Evolutionary conservation across 2,797 vertebrate species (phyloP), one percentile per base, ranked within the genome.

Genomic region (Myotis daubentonii): DNA sequence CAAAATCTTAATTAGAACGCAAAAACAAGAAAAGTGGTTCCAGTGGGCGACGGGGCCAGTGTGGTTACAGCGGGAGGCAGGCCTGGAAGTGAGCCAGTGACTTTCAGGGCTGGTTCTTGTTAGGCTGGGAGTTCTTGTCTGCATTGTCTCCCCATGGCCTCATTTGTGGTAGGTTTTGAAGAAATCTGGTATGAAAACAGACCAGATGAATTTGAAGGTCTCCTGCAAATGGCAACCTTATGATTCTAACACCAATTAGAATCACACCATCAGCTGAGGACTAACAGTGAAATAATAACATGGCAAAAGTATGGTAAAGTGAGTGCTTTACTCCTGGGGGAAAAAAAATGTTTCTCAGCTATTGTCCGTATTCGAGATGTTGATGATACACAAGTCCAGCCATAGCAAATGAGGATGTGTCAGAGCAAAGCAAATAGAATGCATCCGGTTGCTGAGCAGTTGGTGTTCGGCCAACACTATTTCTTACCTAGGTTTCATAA

Each of bases 211-310:
- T 78, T 75, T 25, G 33, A 83, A 89, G 23, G 2, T 84, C 28
- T 75, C 55, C 30, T 87, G 10, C 6, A 80, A 33, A 71, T 38
- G 47, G 68, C 86, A 75, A 68, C 57, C 10, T 16, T 38, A 60
- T 84, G 55, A 41, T 87, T 81, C 47, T 78, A 62, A 72, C 22
- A 72, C 25, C 28, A 41, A 70, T 49, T 19, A 80, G 28, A 95
- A 87, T 57, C 75, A 89, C 75, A 44, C 17, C 53, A 30, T 93
- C 92, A 55, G 10, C 8, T 55, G 91, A 79, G 55, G 57, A 68
- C 76, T 78, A 80, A 81, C 65, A 93, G 70, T 84, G 47, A 91
- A 83, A 92, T 81, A 51, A 70, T 79, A 86, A 71, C 25, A 44
- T 12, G 79, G 28, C 47, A 44, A 96, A 95, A 87, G 4, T 57